Conservation (phyloP, 2,113 vertebrate species). For the Oenanthe melanoleuca region DNA sequence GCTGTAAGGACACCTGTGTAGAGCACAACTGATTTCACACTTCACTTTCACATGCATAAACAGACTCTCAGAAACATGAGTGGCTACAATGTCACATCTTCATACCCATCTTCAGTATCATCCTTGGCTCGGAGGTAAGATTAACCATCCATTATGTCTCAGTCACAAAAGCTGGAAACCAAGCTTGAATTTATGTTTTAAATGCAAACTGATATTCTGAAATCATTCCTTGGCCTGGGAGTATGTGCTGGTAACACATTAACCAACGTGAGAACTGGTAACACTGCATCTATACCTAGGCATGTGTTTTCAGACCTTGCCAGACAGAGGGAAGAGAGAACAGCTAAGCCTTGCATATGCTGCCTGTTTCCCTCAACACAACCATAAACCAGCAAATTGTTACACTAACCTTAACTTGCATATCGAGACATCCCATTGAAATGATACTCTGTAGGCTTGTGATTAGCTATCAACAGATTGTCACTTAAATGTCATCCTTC, state of each 20-base stretch:
- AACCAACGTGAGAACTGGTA: not conserved
- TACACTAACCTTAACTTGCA: not conserved
- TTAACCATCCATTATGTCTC: not conserved
- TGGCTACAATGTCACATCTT: not conserved
- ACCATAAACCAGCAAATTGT: not conserved
- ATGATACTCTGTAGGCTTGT: not conserved
- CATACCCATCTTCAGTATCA: not conserved
- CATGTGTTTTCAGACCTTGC: not conserved
- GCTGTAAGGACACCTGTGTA: not conserved
- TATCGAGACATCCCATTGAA: not conserved
- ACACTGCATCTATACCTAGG: not conserved
- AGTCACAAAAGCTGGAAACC: not conserved
- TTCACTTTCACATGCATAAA: not conserved
- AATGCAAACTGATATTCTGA: not conserved
- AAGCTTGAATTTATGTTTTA: not conserved
- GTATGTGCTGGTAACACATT: slow-evolving; percentile 21
- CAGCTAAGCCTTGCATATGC: not conserved
- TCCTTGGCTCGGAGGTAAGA: not conserved
- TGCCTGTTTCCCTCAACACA: not conserved
- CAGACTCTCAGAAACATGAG: not conserved
- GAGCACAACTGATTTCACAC: not conserved
- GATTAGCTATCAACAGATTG: slow-evolving; percentile 40
- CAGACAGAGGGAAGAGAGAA: not conserved
- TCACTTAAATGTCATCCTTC: slow-evolving; percentile 38
- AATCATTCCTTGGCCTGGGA: not conserved